Conservation (phyloP, 2,888 invertebrate species). For the Nebria brevicollis region DNA sequence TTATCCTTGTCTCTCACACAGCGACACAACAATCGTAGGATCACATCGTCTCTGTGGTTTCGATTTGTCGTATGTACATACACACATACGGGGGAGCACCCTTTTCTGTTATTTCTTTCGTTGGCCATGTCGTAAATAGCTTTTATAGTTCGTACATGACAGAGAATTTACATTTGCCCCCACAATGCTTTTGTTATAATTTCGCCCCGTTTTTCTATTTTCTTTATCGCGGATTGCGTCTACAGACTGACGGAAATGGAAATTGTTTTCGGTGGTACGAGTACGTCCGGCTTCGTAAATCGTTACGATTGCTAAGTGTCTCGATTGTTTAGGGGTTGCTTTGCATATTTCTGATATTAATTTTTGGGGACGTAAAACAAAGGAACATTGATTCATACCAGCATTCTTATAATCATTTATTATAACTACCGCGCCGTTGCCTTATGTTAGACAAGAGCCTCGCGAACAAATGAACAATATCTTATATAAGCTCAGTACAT, state of each 20-base stretch:
- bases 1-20: constrained; percentile 39
- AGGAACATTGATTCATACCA: background rate
- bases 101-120: no score
- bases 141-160: background rate
- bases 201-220: background rate
- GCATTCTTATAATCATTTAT: no score
- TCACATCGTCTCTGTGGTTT: background rate
- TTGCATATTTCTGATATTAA: background rate
- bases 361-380: background rate
- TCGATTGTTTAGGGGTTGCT: background rate
- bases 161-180: background rate
- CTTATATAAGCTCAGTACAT: no score
- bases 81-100: background rate
- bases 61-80: background rate
- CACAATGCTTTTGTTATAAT: background rate
- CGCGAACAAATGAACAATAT: no score
- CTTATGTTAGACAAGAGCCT: no score
- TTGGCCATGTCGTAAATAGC: background rate
- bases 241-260: background rate
- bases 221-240: background rate
- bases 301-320: background rate
- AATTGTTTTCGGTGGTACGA: background rate
- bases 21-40: background rate
- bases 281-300: background rate
- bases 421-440: no score